These are phyloP conservation scores for Drosophila paranaensis DNA, from an alignment of 2,888 invertebrate genomes.

Conservation along the genomic window DNA sequence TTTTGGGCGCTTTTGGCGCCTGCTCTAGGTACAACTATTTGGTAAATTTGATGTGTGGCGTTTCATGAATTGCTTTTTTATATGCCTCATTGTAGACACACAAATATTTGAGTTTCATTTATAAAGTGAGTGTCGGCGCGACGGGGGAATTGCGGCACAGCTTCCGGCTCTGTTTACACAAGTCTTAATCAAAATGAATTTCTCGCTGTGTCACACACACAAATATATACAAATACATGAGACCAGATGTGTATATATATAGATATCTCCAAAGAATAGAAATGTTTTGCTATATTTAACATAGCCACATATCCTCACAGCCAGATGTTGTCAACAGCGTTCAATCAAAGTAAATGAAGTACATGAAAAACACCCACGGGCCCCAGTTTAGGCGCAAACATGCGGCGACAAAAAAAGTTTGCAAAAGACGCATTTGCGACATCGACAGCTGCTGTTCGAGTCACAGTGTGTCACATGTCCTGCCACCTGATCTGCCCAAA, in stretches of 20 bases:
- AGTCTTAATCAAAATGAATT: constrained; percentile 66
- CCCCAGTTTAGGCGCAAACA: not conserved
- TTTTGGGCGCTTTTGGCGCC: constrained; percentile 8
- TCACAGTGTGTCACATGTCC: constrained; percentile 62
- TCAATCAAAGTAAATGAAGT: constrained; percentile 62
- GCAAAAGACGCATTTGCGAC: constrained; percentile 17
- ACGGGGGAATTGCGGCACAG: constrained; percentile 21
- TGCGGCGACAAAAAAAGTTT: not conserved
- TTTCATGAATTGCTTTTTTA: constrained; percentile 55
- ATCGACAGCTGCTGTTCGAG: constrained; percentile 27
- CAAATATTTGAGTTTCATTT: constrained; percentile 72
- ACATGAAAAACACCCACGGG: constrained; percentile 12
- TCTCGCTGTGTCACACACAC: constrained; percentile 43
- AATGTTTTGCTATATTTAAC: constrained; percentile 50
- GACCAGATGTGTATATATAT: constrained; percentile 33
- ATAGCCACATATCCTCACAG: constrained; percentile 17
- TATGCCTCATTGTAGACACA: constrained; percentile 60
- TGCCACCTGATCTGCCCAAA: constrained; percentile 43
- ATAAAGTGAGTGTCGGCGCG: constrained; percentile 29
- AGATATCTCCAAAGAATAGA: constrained; percentile 34
- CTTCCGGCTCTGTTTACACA: constrained; percentile 57
- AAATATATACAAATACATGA: not conserved
- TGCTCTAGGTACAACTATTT: constrained; percentile 10
- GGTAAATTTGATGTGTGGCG: constrained; percentile 33
- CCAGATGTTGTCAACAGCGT: constrained; percentile 52